Evolutionary conservation across 2,797 vertebrate genomes (phyloP).

Genomic region (Buphagus erythrorhynchus): DNA sequence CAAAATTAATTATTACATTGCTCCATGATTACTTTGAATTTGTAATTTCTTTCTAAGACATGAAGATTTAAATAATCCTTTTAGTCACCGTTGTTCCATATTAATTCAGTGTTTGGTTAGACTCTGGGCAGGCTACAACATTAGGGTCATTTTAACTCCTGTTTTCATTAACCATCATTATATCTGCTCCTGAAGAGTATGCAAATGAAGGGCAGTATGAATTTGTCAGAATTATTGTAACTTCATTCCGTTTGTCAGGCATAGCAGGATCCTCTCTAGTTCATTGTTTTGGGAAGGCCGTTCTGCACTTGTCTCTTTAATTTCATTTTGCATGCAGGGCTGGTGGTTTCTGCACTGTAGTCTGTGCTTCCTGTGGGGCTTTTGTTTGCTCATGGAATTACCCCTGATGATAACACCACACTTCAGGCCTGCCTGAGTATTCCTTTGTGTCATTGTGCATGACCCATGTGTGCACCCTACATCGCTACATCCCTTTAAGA

Average conservation of each 20-base stretch:
- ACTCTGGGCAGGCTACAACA: not conserved
- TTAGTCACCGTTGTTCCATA: slow-evolving; percentile 50
- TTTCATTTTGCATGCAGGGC: slow-evolving; percentile 34
- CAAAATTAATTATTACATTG: slow-evolving; percentile 30
- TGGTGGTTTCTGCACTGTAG: not conserved
- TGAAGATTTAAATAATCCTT: slow-evolving; percentile 60
- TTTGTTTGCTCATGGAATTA: not conserved
- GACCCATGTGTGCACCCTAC: not conserved
- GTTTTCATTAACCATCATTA: slow-evolving; percentile 52
- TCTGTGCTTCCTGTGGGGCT: not conserved
- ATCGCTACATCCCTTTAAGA: not conserved
- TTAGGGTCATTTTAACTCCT: slow-evolving; percentile 33
- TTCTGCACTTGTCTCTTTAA: slow-evolving; percentile 30
- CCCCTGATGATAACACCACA: not conserved
- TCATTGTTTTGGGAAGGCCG: slow-evolving; percentile 33
- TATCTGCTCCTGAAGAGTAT: slow-evolving; percentile 1
- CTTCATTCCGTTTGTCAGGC: slow-evolving; percentile 48
- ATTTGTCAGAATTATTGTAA: slow-evolving; percentile 66
- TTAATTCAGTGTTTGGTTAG: slow-evolving; percentile 44
- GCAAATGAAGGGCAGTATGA: slow-evolving; percentile 45
- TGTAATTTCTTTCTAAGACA: slow-evolving; percentile 36
- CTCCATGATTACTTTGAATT: not conserved
- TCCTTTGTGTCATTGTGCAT: not conserved
- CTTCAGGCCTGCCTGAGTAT: not conserved
- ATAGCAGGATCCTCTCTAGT: not conserved